Evolutionary conservation across 2,797 vertebrate species (phyloP).

Genomic region (Macrochelys suwanniensis): DNA sequence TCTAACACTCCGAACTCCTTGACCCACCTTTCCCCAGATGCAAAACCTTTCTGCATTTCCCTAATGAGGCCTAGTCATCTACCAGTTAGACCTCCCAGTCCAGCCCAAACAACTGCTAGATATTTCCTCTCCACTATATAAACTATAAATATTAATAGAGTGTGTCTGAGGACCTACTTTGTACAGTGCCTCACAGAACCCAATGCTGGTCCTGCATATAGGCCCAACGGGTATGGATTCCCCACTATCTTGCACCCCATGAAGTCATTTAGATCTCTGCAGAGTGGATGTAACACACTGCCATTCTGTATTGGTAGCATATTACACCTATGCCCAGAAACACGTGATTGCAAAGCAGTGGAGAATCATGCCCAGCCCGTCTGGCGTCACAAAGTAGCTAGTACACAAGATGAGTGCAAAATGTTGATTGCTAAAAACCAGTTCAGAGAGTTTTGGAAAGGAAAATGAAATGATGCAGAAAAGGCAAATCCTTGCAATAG

Average conservation of each 20-base stretch:
- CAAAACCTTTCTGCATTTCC: background rate
- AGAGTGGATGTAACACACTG: background rate
- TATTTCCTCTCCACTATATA: background rate
- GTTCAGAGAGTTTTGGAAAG: background rate
- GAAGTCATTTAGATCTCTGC: background rate
- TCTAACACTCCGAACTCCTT: background rate
- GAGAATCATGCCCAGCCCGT: background rate
- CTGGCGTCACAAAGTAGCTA: background rate
- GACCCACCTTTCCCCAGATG: fast-evolving
- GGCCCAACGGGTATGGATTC: background rate
- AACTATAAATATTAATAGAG: background rate
- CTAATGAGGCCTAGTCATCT: background rate
- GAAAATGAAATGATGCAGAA: background rate
- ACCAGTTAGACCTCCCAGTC: background rate
- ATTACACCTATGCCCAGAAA: background rate
- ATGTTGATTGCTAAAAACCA: background rate
- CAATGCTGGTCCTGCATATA: background rate
- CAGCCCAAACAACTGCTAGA: background rate
- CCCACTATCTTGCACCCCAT: background rate
- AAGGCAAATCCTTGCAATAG: background rate
- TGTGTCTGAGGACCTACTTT: background rate
- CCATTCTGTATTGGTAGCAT: background rate
- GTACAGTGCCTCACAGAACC: fast-evolving
- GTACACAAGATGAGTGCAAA: background rate
- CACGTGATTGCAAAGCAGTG: background rate